phyloP scores from a whole-genome alignment of 2,113 vertebrate genomes.

The Apeltes quadracus region DNA sequence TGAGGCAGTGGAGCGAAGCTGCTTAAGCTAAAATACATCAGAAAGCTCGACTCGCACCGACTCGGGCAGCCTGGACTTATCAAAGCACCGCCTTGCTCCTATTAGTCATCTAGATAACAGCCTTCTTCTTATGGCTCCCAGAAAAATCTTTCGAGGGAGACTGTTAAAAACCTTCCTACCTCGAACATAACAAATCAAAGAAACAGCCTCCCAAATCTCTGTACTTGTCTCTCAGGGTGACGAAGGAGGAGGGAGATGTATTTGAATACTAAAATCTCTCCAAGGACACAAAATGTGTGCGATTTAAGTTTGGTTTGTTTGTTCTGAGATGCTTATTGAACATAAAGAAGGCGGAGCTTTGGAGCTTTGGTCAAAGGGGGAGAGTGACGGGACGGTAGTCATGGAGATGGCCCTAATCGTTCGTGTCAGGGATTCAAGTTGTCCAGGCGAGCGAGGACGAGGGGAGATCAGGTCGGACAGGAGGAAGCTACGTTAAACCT shows the following conservation, averaged over 20 bases:
- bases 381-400: conserved; percentile 20
- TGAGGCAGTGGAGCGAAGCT: conserved; percentile 12
- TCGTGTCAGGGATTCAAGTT: conserved; percentile 42
- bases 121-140: conserved; percentile 21
- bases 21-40: conserved; percentile 15
- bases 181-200: conserved; percentile 49
- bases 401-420: conserved; percentile 41
- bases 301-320: conserved; percentile 45
- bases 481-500: conserved; percentile 56
- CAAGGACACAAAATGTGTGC: conserved; percentile 33
- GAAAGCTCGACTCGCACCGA: conserved; percentile 13
- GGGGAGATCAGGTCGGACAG: conserved; percentile 52
- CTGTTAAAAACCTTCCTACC: conserved; percentile 15
- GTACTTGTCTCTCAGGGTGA: conserved; percentile 30
- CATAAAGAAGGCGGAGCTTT: conserved; percentile 31
- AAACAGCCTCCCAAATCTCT: conserved; percentile 24
- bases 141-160: conserved; percentile 9
- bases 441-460: conserved; percentile 44
- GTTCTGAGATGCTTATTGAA: conserved; percentile 57
- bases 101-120: conserved; percentile 41
- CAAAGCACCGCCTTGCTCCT: conserved; percentile 26
- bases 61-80: conserved; percentile 28
- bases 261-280: conserved; percentile 26
- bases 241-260: not conserved
- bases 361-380: conserved; percentile 3